Evolutionary conservation across 1,140 invertebrate species (phyloP).

Genomic region (Cotesia vestalis): DNA sequence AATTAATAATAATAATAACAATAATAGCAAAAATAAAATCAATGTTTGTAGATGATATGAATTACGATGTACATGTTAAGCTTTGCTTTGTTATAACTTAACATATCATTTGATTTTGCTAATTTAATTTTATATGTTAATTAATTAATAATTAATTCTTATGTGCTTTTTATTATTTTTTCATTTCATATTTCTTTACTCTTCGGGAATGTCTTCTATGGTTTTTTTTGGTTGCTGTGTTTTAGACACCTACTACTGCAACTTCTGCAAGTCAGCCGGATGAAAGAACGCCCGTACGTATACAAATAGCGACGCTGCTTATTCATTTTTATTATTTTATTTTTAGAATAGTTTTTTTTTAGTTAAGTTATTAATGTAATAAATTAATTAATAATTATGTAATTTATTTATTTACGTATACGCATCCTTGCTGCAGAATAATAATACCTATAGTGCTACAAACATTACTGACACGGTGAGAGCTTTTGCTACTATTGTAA

Average conservation of each 20-base stretch:
- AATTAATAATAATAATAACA: conserved; percentile 4
- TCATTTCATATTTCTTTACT: conserved; percentile 46
- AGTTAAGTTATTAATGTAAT: conserved; percentile 13
- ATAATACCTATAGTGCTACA: conserved; percentile 20
- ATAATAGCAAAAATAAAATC: neutral
- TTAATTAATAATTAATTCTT: conserved; percentile 29
- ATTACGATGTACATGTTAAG: neutral
- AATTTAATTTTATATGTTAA: neutral
- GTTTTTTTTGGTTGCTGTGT: conserved; percentile 61
- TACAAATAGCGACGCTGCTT: conserved; percentile 31
- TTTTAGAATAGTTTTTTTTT: conserved; percentile 22
- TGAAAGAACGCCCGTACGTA: conserved; percentile 65
- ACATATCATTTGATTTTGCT: neutral
- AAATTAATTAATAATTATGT: conserved; percentile 40
- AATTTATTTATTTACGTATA: conserved; percentile 19
- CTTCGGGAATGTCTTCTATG: conserved; percentile 52
- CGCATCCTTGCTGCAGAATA: conserved; percentile 24
- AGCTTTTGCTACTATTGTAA: conserved; percentile 48
- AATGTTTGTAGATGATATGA: conserved; percentile 1
- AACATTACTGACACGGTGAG: conserved; percentile 29
- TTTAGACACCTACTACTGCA: conserved; percentile 58
- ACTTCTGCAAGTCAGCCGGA: conserved; percentile 47
- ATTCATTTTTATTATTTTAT: conserved; percentile 22
- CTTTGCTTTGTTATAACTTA: conserved; percentile 10
- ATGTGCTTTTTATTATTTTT: conserved; percentile 15